Evolutionary conservation across 2,888 invertebrate genomes (phyloP), one percentile per base, ranked within the genome.

Genomic region (Tetragonula carbonaria): DNA sequence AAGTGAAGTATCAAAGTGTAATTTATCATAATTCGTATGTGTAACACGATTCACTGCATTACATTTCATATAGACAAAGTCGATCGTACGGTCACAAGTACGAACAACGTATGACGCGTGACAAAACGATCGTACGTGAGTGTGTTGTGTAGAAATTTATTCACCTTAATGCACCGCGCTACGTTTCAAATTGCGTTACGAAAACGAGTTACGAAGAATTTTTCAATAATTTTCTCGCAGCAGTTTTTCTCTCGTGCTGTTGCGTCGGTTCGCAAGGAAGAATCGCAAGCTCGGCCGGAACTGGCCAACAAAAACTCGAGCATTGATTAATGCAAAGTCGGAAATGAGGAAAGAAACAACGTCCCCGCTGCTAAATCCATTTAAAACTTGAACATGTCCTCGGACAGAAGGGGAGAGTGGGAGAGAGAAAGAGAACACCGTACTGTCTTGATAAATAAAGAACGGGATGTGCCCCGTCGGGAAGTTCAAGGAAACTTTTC

Each of bases 401-500:
- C 53, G 28, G 14, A 21, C 14, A 59, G 4, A 21, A 53, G 18
- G 21, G 6, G 21, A 16, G 21, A 18, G 14, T 5, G 5, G 2
- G 6, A 53, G 18, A 28, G 3, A 16, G 18, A 28, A 23, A 65
- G 38, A 38, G 18, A 74, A 62, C n/a, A n/a, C 51, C 38, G 38
- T 21, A 18, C 63, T 23, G 28, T 2, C 14, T 13, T 50, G 14
- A 13, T 51, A 51, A 38, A 62, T 45, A 71, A 71, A 71, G 38
- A 71, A 71, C 18, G 21, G 67, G 14, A 2, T n/a, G 70, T 50
- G 8, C 14, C 13, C 62, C 51, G 23, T 13, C 62, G 38, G 21
- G 6, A 71, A 63, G 63, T 71, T 65, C 2, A 11, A 38, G 53
- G 16, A 62, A 71, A 75, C 53, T 80, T 74, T 67, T 45, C 21